Evolutionary conservation across 2,888 invertebrate genomes (phyloP).

Genomic region (Acanthosepion esculentum): DNA sequence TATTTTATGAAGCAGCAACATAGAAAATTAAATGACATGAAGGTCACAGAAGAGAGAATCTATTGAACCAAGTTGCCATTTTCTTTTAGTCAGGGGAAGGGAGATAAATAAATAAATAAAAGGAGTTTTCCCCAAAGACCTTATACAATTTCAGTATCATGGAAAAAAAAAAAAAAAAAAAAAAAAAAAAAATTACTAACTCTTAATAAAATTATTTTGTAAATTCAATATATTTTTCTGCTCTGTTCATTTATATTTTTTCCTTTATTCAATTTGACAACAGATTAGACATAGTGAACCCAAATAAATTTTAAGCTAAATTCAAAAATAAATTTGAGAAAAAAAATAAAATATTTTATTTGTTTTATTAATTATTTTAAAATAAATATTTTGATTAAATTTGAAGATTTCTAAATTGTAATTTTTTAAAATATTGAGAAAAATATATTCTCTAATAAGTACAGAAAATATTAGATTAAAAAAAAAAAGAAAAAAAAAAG

Average conservation of each 20-base stretch:
- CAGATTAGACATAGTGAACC: background rate
- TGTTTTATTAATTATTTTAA: background rate
- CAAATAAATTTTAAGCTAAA: background rate
- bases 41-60: background rate
- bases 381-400: background rate
- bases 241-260: background rate
- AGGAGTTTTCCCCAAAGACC: too few species aligned
- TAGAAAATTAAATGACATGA: background rate
- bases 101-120: too few species aligned
- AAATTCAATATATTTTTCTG: background rate
- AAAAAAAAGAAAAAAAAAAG: background rate
- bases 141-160: background rate
- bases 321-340: background rate
- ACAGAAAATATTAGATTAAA: background rate
- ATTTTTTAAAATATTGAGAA: background rate
- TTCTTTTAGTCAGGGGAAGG: too few species aligned
- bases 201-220: background rate
- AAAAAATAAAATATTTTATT: background rate
- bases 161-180: background rate
- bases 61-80: background rate
- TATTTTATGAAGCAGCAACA: too few species aligned
- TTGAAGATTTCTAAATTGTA: background rate
- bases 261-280: background rate
- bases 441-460: slow-evolving; percentile 33
- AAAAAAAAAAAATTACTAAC: background rate